Evolutionary conservation across 2,113 vertebrate genomes (phyloP).

Genomic region (Origma solitaria): DNA sequence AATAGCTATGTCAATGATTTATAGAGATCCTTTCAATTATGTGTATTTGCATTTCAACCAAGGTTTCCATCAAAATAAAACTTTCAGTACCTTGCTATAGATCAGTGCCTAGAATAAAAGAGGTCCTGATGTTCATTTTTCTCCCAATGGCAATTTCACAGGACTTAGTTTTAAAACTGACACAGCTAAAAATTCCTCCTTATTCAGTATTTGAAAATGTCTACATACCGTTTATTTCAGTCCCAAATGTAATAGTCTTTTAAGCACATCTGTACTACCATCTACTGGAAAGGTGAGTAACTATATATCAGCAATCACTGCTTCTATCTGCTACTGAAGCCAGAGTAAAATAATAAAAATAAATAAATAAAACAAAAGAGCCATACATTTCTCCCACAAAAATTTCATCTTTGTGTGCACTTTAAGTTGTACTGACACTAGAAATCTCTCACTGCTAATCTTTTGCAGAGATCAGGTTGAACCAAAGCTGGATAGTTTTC

Average conservation of each 20-base stretch:
- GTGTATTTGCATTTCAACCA: background rate
- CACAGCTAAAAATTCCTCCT: background rate
- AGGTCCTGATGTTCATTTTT: background rate
- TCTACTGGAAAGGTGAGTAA: constrained; percentile 77
- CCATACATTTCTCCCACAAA: background rate
- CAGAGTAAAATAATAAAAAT: background rate
- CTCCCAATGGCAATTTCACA: background rate
- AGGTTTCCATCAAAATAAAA: constrained; percentile 16
- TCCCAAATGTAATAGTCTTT: constrained; percentile 28
- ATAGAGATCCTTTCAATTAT: background rate
- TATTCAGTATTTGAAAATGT: constrained; percentile 19
- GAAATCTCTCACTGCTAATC: background rate
- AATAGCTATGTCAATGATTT: background rate
- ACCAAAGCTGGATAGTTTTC: background rate
- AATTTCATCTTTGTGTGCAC: background rate
- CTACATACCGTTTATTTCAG: constrained; percentile 2
- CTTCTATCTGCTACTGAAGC: background rate
- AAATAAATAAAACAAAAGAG: background rate
- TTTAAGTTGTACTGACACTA: background rate
- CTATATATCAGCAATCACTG: constrained; percentile 41
- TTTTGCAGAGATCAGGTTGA: background rate
- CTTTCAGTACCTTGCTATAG: background rate
- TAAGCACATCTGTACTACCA: constrained; percentile 76
- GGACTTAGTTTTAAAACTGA: constrained; percentile 25
- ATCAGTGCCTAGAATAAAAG: background rate